Conservation (phyloP, 1,140 invertebrate genomes). For the Aphaenogaster ashmeadi region DNA sequence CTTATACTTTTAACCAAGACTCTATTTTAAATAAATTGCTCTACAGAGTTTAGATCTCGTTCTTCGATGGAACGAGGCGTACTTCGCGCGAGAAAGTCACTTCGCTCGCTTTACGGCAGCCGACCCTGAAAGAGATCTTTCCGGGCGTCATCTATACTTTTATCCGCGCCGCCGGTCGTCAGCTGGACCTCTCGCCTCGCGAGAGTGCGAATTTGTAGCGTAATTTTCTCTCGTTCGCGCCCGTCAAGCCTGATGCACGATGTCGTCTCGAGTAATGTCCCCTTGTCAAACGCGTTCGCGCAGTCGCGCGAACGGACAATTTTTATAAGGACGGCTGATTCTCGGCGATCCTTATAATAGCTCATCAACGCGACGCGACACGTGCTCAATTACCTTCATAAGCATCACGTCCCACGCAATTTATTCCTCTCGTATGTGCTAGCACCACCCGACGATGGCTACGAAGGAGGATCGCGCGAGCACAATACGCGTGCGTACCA, state of each 20-base stretch:
- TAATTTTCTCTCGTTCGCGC: constrained; percentile 65
- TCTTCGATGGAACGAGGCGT: not conserved
- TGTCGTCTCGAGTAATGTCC: constrained; percentile 58
- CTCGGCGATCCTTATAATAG: constrained; percentile 71
- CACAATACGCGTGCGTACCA: constrained; percentile 14
- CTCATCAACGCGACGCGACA: constrained; percentile 69
- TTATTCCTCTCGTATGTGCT: constrained; percentile 61
- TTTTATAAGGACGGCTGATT: constrained; percentile 69
- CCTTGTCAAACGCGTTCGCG: constrained; percentile 45
- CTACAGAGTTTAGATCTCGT: not conserved
- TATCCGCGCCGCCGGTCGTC: constrained; percentile 33
- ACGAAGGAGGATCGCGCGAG: constrained; percentile 33
- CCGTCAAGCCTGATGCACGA: constrained; percentile 52
- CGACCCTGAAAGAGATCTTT: constrained; percentile 7
- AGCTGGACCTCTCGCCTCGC: constrained; percentile 19
- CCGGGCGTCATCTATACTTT: constrained; percentile 58
- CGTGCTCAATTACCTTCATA: constrained; percentile 72
- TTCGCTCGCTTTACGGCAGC: constrained; percentile 1
- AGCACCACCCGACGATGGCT: constrained; percentile 6
- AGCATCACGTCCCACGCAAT: constrained; percentile 69
- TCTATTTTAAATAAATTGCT: not conserved
- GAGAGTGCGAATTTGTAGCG: constrained; percentile 54
- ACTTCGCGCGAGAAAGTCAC: not conserved
- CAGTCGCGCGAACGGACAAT: constrained; percentile 19
- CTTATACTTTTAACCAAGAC: no score